Evolutionary conservation across 2,113 vertebrate genomes (phyloP), one percentile per base, ranked within the genome.

Genomic region (Butorides virescens): DNA sequence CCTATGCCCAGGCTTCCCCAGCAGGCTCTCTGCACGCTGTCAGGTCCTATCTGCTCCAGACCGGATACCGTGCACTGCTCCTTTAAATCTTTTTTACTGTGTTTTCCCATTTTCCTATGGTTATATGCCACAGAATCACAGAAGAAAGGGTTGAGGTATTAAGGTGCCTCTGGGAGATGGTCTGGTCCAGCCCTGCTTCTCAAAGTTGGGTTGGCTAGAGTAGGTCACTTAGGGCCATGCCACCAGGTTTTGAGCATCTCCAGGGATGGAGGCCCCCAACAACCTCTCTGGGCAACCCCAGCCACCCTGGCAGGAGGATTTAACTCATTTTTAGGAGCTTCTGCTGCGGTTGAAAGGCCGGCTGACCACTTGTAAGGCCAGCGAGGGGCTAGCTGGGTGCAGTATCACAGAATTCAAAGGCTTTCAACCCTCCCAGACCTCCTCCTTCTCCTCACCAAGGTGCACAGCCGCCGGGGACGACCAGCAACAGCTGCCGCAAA

Each of bases 51-150:
- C 55, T 88, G 16, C 86, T 82, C 32, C 46, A 42, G 12, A 76
- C 8, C 22, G 1, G 20, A 47, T 5, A 44, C 15, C 3, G 7
- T 8, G 11, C n/a, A 71, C 32, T 0, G 0, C 10, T 42, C 22
- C 37, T 74, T 47, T 32, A 58, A 34, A 44, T 30, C 12, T 59
- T 83, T 50, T 4, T 32, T 4, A 8, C 6, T 4, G 0, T 13
- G 25, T 53, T 80, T 73, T 42, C 15, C 42, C 11, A n/a, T 72
- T 87, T 76, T 37, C 26, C 13, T 19, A 11, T 1, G 5, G 27
- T 52, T 66, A 22, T 7, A 42, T 13, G 27, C 5, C 29, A 56
- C 34, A 30, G 34, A 52, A 36, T 12, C 20, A 52, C 19, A n/a
- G 55, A 39, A 52, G n/a, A n/a, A n/a, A n/a, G 0, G 3, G 44